Conservation (phyloP, 2,888 invertebrate genomes). For the Eudasyphora cyanicolor region DNA sequence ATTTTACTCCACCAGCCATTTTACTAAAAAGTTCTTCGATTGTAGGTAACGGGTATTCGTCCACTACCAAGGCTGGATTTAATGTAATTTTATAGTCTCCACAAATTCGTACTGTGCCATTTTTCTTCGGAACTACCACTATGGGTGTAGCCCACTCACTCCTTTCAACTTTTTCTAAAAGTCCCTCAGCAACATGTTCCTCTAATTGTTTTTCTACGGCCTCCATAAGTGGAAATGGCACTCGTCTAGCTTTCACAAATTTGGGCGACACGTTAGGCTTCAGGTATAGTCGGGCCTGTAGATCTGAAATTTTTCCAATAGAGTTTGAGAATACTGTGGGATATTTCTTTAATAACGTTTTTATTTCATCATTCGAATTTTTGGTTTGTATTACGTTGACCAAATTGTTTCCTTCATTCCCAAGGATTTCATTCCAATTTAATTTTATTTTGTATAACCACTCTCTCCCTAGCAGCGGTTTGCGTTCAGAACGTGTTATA, state of each 20-base stretch:
- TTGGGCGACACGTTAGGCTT: conserved; percentile 33
- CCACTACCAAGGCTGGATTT: conserved; percentile 68
- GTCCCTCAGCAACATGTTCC: conserved; percentile 61
- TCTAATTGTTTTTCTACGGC: conserved; percentile 56
- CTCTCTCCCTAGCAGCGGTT: conserved; percentile 58
- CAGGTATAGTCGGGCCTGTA: conserved; percentile 40
- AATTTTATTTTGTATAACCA: conserved; percentile 8
- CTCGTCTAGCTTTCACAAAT: conserved; percentile 45
- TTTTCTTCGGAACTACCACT: conserved; percentile 71
- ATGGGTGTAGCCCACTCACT: conserved; percentile 72
- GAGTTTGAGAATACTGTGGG: conserved; percentile 45
- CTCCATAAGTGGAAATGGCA: conserved; percentile 51
- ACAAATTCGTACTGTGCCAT: conserved; percentile 68
- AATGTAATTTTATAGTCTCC: conserved; percentile 68
- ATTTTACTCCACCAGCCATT: conserved; percentile 67
- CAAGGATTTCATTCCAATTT: not conserved
- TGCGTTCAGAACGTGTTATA: conserved; percentile 50
- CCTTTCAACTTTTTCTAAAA: conserved; percentile 64
- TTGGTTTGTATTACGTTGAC: conserved; percentile 23
- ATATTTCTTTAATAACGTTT: conserved; percentile 25
- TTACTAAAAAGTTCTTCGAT: conserved; percentile 66
- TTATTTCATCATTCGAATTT: not conserved
- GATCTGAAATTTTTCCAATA: conserved; percentile 49
- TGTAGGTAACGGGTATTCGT: conserved; percentile 70
- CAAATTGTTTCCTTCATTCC: conserved; percentile 11